These are phyloP conservation scores for Heteractis magnifica DNA, from an alignment of 92 coral and sea anemone genomes.

Conservation along the genomic window DNA sequence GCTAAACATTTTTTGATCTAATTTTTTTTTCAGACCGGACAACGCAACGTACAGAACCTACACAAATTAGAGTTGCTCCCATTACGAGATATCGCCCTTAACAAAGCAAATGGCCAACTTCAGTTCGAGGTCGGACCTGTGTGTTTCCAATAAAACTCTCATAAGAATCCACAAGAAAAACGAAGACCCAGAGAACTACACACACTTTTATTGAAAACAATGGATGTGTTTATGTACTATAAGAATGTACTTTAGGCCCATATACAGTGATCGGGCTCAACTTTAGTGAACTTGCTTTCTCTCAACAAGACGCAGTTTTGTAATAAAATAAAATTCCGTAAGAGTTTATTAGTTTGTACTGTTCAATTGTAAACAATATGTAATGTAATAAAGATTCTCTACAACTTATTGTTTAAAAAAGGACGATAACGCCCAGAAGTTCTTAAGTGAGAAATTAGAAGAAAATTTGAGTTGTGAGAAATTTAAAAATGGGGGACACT, in stretches of 20 bases:
- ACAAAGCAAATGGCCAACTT: slow-evolving; percentile 57
- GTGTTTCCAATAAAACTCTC: slow-evolving; percentile 57
- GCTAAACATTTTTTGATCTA: background rate
- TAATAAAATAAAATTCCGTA: slow-evolving; percentile 17
- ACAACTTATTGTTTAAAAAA: slow-evolving; percentile 1
- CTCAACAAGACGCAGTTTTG: slow-evolving; percentile 23
- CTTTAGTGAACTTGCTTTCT: background rate
- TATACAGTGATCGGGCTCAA: slow-evolving; percentile 2
- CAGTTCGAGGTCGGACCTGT: slow-evolving; percentile 75
- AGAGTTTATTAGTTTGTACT: slow-evolving; percentile 33
- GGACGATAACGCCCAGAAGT: background rate
- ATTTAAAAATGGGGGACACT: background rate
- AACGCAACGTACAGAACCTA: slow-evolving; percentile 54
- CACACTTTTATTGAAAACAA: background rate
- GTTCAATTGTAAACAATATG: slow-evolving; percentile 48
- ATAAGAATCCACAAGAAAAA: background rate
- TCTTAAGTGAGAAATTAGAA: background rate
- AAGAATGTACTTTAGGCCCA: slow-evolving; percentile 28
- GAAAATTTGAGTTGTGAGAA: background rate
- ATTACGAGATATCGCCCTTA: slow-evolving; percentile 62
- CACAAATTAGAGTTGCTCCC: slow-evolving; percentile 69
- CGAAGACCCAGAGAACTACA: background rate
- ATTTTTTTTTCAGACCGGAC: slow-evolving; percentile 53
- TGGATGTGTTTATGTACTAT: slow-evolving; percentile 34
- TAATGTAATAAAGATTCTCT: slow-evolving; percentile 32